Evolutionary conservation across 2,113 vertebrate species (phyloP).

Genomic region (Indicator maculatus): DNA sequence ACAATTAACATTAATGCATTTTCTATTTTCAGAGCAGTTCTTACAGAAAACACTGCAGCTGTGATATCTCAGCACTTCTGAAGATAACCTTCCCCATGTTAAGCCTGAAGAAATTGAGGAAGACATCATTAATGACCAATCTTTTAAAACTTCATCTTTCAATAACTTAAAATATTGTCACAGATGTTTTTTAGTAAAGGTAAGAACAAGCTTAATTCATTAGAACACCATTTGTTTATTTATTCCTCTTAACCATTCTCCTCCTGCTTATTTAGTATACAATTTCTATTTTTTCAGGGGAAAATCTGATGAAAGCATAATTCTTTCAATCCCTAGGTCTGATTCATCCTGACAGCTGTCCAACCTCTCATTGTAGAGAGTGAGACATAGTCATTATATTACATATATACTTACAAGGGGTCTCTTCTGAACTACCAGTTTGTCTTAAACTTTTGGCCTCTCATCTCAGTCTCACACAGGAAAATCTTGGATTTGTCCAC

Average conservation of each 20-base stretch:
- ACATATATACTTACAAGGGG: not conserved
- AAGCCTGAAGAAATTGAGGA: not conserved
- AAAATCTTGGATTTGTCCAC: not conserved
- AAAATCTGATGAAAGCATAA: not conserved
- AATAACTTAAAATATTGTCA: not conserved
- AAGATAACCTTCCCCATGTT: not conserved
- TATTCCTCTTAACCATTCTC: not conserved
- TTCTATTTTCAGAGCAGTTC: constrained; percentile 27
- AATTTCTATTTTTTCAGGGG: not conserved
- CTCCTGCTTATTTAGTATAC: not conserved
- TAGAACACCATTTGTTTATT: not conserved
- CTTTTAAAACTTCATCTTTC: not conserved
- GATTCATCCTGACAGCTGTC: not conserved
- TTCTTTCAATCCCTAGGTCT: not conserved
- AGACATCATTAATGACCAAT: not conserved
- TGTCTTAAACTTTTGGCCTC: not conserved
- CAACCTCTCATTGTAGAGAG: not conserved
- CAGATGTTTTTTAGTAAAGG: not conserved
- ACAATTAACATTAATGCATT: not conserved
- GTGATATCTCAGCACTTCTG: constrained; percentile 16
- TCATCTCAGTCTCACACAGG: not conserved
- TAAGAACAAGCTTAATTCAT: not conserved
- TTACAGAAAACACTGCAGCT: not conserved
- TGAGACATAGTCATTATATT: not conserved
- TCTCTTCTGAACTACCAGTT: not conserved